Conservation (phyloP, 2,888 invertebrate species). For the Timandra comae region DNA sequence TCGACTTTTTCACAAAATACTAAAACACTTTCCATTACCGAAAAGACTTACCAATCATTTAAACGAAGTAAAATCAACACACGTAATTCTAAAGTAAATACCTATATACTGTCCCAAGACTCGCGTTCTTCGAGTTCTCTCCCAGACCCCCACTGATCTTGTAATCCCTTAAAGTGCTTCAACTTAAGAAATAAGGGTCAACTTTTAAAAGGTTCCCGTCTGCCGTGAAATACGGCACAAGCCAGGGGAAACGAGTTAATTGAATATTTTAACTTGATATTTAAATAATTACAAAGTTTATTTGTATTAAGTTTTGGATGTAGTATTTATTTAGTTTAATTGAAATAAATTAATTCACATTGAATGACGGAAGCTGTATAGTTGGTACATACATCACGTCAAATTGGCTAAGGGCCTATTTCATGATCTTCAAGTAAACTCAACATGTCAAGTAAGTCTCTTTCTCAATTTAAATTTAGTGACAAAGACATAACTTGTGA, state of each 20-base stretch:
- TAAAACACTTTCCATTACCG: too few relatives aligned
- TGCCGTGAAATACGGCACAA: slow-evolving; percentile 4
- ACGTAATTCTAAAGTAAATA: slow-evolving; percentile 4
- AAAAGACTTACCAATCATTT: background rate
- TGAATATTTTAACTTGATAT: slow-evolving; percentile 1
- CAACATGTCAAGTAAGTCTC: too few relatives aligned
- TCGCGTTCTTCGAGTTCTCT: slow-evolving; percentile 27
- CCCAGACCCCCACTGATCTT: slow-evolving; percentile 27
- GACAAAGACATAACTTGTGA: too few relatives aligned
- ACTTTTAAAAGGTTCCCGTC: slow-evolving; percentile 67
- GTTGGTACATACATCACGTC: too few relatives aligned
- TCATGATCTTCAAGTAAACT: too few relatives aligned
- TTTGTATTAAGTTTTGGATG: slow-evolving; percentile 28
- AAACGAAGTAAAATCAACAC: slow-evolving; percentile 16
- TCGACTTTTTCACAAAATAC: too few relatives aligned
- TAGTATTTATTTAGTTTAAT: too few relatives aligned
- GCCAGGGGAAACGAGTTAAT: background rate
- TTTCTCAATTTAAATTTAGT: too few relatives aligned
- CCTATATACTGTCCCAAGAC: slow-evolving; percentile 19
- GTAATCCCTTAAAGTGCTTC: slow-evolving; percentile 67
- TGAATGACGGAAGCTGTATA: too few relatives aligned
- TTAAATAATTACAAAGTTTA: background rate
- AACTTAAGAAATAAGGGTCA: slow-evolving; percentile 70
- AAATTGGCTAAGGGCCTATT: too few relatives aligned
- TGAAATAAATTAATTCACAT: too few relatives aligned